phyloP scores from a whole-genome alignment of 2,888 invertebrate genomes.

The Urechis unicinctus region DNA sequence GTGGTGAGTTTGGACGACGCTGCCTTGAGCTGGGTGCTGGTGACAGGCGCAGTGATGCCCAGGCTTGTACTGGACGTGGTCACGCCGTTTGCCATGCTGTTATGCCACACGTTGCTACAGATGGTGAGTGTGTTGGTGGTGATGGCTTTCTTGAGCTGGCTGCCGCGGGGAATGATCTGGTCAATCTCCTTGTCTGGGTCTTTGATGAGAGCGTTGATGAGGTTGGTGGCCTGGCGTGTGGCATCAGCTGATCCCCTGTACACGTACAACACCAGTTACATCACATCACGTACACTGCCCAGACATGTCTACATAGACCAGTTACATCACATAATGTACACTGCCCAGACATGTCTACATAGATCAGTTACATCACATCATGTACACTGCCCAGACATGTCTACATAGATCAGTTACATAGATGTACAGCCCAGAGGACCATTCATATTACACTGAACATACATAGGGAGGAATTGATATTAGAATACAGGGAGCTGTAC shows the following conservation, averaged over 20 bases:
- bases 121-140: background rate
- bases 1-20: slow-evolving; percentile 5
- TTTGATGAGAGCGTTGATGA: slow-evolving; percentile 86
- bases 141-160: too few relatives aligned
- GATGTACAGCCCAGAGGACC: too few relatives aligned
- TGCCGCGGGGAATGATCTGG: slow-evolving; percentile 26
- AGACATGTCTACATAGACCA: too few relatives aligned
- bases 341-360: too few relatives aligned
- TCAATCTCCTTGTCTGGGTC: slow-evolving; percentile 69
- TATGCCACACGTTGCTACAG: background rate
- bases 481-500: background rate
- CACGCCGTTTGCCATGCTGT: background rate
- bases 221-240: slow-evolving; percentile 81
- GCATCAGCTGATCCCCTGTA: slow-evolving; percentile 87
- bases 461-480: background rate
- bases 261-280: too few relatives aligned
- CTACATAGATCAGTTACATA: too few relatives aligned
- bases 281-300: background rate
- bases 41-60: background rate
- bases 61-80: background rate
- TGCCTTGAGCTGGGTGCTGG: background rate
- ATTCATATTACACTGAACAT: too few relatives aligned
- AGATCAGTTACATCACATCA: too few relatives aligned
- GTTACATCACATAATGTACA: background rate
- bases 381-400: too few relatives aligned